These are phyloP conservation scores for Chaetodon trifascialis DNA, from an alignment of 2,113 vertebrate species.

Conservation along the genomic window DNA sequence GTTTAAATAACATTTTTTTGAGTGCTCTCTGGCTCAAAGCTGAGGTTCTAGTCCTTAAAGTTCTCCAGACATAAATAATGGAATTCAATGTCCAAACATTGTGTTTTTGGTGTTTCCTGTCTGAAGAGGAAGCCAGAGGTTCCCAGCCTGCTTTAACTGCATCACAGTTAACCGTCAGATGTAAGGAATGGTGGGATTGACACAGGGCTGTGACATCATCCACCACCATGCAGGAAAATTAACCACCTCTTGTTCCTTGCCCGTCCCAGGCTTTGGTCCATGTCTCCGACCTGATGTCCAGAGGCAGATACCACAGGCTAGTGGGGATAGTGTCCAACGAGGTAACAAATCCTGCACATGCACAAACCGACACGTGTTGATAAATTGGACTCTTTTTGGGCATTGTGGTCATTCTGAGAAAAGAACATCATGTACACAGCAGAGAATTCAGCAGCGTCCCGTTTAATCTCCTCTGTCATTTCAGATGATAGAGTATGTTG, in stretches of 20 bases:
- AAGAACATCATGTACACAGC: too few species aligned
- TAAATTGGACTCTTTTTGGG: too few species aligned
- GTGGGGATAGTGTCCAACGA: conserved; percentile 67
- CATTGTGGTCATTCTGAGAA: too few species aligned
- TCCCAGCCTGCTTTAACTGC: neutral
- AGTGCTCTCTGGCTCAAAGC: neutral
- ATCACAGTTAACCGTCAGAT: neutral
- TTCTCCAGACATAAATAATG: neutral
- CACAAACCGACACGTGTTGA: neutral
- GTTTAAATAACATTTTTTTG: neutral
- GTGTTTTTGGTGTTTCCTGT: too few species aligned
- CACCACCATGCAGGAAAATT: neutral
- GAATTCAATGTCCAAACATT: neutral
- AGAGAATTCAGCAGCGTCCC: too few species aligned
- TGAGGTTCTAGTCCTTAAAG: neutral
- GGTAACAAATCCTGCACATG: conserved; percentile 41
- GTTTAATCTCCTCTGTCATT: neutral
- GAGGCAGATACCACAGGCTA: conserved; percentile 58
- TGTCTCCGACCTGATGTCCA: conserved; percentile 70
- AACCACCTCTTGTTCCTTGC: neutral
- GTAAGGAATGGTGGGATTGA: neutral
- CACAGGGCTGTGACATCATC: neutral
- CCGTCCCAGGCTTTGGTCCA: conserved; percentile 73
- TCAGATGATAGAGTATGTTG: conserved; percentile 64
- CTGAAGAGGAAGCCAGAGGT: neutral